Evolutionary conservation across 2,888 invertebrate genomes (phyloP), one percentile per base, ranked within the genome.

Genomic region (Pristionchus exspectatus): DNA sequence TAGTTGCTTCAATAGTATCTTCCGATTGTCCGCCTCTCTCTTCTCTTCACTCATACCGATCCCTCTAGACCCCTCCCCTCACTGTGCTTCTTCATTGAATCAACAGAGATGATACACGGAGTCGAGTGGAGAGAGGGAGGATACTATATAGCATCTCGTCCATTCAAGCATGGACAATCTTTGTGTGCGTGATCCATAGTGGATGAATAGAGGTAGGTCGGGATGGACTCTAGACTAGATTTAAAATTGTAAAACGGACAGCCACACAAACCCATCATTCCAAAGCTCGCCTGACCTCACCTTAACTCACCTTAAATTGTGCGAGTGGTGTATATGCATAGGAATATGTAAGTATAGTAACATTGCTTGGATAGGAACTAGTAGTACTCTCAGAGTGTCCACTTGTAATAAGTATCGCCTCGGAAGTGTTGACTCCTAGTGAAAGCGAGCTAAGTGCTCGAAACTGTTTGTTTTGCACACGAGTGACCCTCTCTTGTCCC

Each of bases 371-470:
- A 50, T 50, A 50, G 44, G 44, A 50, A 50, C 44, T 7, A 10
- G 44, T 50, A 50, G 3, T 50, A 27, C 27, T 27, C 27, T 12
- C 9, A 14, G n/a, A 69, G 27, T 27, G 24, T 14, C 27, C 24
- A 69, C 30, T 24, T 59, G n/a, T n/a, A n/a, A n/a, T 16, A 18
- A 18, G 59, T 66, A 27, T 66, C 69, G 16, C 21, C 24, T 50
- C 81, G 81, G 81, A 81, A 81, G 50, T n/a, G 81, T n/a, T 81
- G 81, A 54, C 50, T 50, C 10, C 74, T 18, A 81, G 50, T 81
- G 81, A 81, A 81, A 81, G 81, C 81, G 81, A 81, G 81, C 81
- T 81, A 81, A 81, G 81, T 81, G 81, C 81, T 81, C 81, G 81
- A 81, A 81, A 81, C 81, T 81, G 81, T 81, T 81, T 81, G 81